Conservation (phyloP, 2,888 invertebrate genomes). For the Rotaria socialis region DNA sequence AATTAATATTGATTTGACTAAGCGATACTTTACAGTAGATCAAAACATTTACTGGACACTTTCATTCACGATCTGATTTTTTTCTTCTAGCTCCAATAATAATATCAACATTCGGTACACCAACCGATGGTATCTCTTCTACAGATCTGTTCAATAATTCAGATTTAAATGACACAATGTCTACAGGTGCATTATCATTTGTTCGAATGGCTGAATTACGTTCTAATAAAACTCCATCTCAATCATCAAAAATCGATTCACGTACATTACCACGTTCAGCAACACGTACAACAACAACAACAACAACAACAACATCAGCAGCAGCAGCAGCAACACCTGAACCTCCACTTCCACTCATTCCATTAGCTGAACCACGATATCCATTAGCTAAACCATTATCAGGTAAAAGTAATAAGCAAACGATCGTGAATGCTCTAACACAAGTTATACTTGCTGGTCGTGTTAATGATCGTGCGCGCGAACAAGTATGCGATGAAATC, state of each 20-base stretch:
- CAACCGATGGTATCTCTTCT: background rate
- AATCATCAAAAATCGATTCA: background rate
- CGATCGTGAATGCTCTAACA: constrained; percentile 43
- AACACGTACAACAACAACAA: background rate
- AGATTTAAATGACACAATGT: background rate
- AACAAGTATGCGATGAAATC: constrained; percentile 44
- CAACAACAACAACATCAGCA: background rate
- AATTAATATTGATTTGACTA: too few species aligned
- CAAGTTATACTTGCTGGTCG: constrained; percentile 45
- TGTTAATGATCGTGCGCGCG: constrained; percentile 42
- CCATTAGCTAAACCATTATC: constrained; percentile 42
- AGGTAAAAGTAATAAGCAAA: constrained; percentile 46
- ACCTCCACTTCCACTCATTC: background rate
- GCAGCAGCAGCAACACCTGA: background rate
- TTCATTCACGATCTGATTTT: background rate
- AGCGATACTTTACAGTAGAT: too few species aligned
- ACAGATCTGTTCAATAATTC: background rate
- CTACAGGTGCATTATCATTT: background rate
- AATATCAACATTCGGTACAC: background rate
- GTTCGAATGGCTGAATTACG: background rate
- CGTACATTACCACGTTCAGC: constrained; percentile 25
- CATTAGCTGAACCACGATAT: constrained; percentile 28
- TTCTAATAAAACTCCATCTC: background rate
- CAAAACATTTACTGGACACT: too few species aligned
- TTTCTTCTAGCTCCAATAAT: background rate